Percentiles rank a stretch among this genome's conserved stretches.
phyloP scores from a whole-genome alignment of 1,140 invertebrate species.

The Sycophila sp. region DNA sequence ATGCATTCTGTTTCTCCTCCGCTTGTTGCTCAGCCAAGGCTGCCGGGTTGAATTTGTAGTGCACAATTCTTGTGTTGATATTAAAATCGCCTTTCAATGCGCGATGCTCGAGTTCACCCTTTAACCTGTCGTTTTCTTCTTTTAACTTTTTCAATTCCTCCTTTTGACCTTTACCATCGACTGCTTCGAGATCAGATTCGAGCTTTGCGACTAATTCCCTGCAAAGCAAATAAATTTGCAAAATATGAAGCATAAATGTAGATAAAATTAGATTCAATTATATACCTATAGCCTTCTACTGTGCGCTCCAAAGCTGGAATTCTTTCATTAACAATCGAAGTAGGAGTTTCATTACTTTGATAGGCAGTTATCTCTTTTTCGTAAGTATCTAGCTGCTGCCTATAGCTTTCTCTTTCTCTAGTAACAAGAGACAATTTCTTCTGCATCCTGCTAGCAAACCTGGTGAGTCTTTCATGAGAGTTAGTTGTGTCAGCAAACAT shows the following conservation, averaged over 20 bases:
- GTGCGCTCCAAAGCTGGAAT: slow-evolving; percentile 55
- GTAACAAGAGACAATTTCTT: slow-evolving; percentile 73
- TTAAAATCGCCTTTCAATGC: slow-evolving; percentile 70
- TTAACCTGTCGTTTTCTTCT: slow-evolving; percentile 72
- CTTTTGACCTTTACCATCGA: slow-evolving; percentile 46
- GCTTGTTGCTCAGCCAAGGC: slow-evolving; percentile 73
- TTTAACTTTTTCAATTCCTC: slow-evolving; percentile 63
- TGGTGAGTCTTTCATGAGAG: slow-evolving; percentile 59
- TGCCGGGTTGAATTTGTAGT: slow-evolving; percentile 80
- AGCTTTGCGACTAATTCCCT: slow-evolving; percentile 75
- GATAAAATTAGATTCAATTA: background rate
- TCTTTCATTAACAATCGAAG: slow-evolving; percentile 51
- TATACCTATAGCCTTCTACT: slow-evolving; percentile 60
- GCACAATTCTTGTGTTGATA: slow-evolving; percentile 68
- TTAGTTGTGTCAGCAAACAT: slow-evolving; percentile 50
- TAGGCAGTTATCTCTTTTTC: slow-evolving; percentile 78
- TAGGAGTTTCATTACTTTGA: slow-evolving; percentile 39
- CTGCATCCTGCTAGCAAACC: slow-evolving; percentile 64
- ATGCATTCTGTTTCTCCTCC: slow-evolving; percentile 73
- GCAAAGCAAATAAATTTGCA: slow-evolving; percentile 38
- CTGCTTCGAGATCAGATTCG: slow-evolving; percentile 71
- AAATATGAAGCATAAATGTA: background rate
- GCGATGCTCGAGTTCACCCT: slow-evolving; percentile 74
- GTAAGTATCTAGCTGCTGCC: slow-evolving; percentile 82
- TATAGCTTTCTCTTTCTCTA: slow-evolving; percentile 80